Base-by-base conservation (phyloP, 2,797 vertebrate species). In the Tadarida brasiliensis region DNA sequence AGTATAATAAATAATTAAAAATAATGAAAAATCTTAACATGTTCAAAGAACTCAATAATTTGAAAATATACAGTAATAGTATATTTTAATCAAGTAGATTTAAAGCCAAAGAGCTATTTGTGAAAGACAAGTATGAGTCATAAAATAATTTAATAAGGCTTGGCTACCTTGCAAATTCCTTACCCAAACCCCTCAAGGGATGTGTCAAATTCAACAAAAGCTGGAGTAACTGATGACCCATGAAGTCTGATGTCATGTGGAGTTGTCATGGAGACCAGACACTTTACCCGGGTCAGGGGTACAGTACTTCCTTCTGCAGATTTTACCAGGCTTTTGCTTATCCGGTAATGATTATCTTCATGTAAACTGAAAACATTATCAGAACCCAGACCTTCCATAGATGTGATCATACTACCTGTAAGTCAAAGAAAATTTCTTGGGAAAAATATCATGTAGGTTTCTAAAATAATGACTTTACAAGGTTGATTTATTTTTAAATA, bases 261-360 rank as follows among this genome's bases (percentile, higher is more conserved):
- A 19, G 99, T 99, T 51, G 99, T 99, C 99, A 99, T 99, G 97
- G 99, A 99, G 80, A 99, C 99, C 97, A 99, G 99, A 97, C 99
- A 99, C 97, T 99, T 99, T 94, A 99, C 99, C 59, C 99, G 98
- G 5, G 99, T 99, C 94, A 99, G 98, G 57, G 99, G 99, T 17
- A 99, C 99, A 1, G 99, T 99, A 98, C 99, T 99, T 98, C 99
- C 99, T 99, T 99, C 99, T 22, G 99, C 99, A 3, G 99, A 99
- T 96, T 99, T 99, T 33, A 99, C 99, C 86, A 99, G 98, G 98
- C 99, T 99, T 96, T 99, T 99, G 98, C 99, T 99, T 98, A 99
- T 99, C 73, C 99, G 98, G 93, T 99, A 99, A 98, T 99, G 99
- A 96, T 99, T 99, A 98, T 99, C 99, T 97, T 99, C 99, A 0